Evolutionary conservation across 2,113 vertebrate genomes (phyloP), one percentile per base, ranked within the genome.

Genomic region (Phrynosoma platyrhinos): DNA sequence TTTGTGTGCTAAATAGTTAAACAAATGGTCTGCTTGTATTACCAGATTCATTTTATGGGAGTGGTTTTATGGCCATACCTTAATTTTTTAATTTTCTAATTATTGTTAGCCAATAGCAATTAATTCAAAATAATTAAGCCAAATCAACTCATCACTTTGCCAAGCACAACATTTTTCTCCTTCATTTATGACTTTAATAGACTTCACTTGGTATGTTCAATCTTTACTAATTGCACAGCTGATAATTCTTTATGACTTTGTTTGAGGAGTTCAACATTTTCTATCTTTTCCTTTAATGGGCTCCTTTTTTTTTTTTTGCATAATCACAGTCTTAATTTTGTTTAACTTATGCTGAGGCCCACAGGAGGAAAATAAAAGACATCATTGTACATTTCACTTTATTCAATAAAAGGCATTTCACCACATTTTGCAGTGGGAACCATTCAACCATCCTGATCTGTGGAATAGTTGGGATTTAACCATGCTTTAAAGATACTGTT

Each of bases 171-270:
- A 85, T 94, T 95, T 93, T 93, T 94, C 91, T 92, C 84, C 86
- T 93, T 94, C 92, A 96, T 96, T 96, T 94, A 96, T 96, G 80
- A 90, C 93, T 95, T 62, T 92, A 92, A 92, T 93, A 94, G 88
- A 92, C 86, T 91, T 94, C 80, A 88, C n/a, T 91, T 84, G 94
- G 76, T 88, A 89, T 76, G 79, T 76, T 94, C 83, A 90, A 83
- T 84, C 90, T 92, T 93, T 91, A 92, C 88, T 95, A 92, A 96
- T 93, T 95, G 94, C 90, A 92, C 90, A 92, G 87, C 84, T 95
- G 92, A 94, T 91, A 94, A 94, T 93, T 89, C 91, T 94, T 95
- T 94, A 93, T 62, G 90, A 91, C 87, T 94, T 94, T 4, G 6
- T 94, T 93, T 2, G 13, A 95, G 75, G 88, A 92, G 84, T 93